Conservation (phyloP, 2,888 invertebrate species). For the Luperina testacea region DNA sequence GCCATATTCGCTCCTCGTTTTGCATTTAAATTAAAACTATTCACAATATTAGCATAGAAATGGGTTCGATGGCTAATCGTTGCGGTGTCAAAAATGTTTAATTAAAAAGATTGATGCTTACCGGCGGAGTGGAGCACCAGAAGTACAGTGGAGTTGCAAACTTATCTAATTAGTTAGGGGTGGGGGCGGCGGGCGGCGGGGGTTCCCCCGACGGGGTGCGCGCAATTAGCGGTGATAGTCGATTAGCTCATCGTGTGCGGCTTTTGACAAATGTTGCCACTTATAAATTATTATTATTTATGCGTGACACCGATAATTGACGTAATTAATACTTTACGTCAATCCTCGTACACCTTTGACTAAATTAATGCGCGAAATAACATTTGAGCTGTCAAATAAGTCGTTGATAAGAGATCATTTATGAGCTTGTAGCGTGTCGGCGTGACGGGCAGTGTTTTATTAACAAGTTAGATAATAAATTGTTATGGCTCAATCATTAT, state of each 20-base stretch:
- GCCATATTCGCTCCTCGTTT: slow-evolving; percentile 71
- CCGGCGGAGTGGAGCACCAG: slow-evolving; percentile 86
- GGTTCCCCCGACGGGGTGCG: slow-evolving; percentile 61
- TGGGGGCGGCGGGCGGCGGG: slow-evolving; percentile 62
- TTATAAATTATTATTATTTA: slow-evolving; percentile 88
- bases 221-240: slow-evolving; percentile 90
- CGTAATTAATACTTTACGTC: slow-evolving; percentile 75
- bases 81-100: slow-evolving; percentile 90
- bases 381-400: slow-evolving; percentile 46
- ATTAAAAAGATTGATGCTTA: slow-evolving; percentile 90
- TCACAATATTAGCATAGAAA: slow-evolving; percentile 84
- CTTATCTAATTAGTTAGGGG: slow-evolving; percentile 90
- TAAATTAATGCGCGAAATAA: slow-evolving; percentile 39
- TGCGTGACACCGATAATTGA: slow-evolving; percentile 82
- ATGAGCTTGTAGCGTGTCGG: slow-evolving; percentile 17
- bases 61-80: slow-evolving; percentile 88
- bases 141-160: slow-evolving; percentile 90
- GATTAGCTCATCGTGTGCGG: slow-evolving; percentile 90
- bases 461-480: slow-evolving; percentile 23
- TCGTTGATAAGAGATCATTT: slow-evolving; percentile 35
- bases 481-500: slow-evolving; percentile 33
- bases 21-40: slow-evolving; percentile 83
- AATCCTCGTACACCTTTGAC: slow-evolving; percentile 48
- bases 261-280: slow-evolving; percentile 89
- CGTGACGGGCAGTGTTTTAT: slow-evolving; percentile 21